Evolutionary conservation across 2,797 vertebrate species (phyloP).

Genomic region (Delichon dasypus): DNA sequence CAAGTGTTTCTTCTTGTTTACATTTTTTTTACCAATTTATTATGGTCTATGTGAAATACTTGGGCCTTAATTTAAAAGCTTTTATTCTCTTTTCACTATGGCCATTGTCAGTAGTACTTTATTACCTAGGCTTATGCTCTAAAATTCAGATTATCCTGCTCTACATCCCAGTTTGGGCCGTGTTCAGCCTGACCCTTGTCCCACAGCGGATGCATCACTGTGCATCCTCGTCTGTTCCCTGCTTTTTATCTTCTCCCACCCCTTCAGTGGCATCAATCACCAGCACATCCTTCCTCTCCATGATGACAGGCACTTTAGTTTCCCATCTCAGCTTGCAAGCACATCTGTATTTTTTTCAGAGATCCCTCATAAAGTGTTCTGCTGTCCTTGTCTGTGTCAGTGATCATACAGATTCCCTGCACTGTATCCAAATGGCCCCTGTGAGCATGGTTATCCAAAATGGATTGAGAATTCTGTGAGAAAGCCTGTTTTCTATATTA

Average conservation of each 20-base stretch:
- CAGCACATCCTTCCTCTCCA: neutral
- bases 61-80: neutral
- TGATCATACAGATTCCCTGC: neutral
- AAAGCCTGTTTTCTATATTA: neutral
- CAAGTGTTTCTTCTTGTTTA: neutral
- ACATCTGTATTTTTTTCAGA: neutral
- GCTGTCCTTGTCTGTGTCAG: neutral
- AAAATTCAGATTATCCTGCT: neutral
- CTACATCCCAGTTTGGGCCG: neutral
- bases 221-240: neutral
- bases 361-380: neutral
- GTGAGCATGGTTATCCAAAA: neutral
- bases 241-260: neutral
- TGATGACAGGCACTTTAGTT: neutral
- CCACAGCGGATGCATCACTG: rapidly evolving
- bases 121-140: neutral
- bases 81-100: neutral
- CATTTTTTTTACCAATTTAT: neutral
- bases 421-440: neutral
- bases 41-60: neutral
- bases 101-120: neutral
- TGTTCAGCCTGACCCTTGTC: neutral
- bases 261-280: neutral
- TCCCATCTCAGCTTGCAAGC: neutral
- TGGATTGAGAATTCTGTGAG: neutral